phyloP scores from a whole-genome alignment of 2,113 vertebrate species.

The Suncus etruscus region DNA sequence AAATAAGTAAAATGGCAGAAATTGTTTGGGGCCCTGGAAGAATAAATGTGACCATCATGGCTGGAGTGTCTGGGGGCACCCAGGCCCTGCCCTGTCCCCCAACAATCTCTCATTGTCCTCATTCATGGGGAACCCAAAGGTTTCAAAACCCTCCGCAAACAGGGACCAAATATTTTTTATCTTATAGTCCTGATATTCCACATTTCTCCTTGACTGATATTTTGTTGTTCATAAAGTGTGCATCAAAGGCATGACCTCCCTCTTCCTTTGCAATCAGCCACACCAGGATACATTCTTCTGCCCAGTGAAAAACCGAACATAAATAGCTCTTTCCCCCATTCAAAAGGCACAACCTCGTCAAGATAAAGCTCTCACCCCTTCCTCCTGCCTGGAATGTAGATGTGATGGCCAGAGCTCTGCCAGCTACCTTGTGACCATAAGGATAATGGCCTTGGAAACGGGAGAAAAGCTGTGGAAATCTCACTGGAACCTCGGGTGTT shows the following conservation, averaged over 20 bases:
- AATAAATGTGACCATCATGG: too few species aligned
- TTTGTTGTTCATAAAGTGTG: neutral
- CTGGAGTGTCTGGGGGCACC: too few species aligned
- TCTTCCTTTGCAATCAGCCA: slow-evolving; percentile 5
- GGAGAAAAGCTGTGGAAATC: neutral
- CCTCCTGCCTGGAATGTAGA: neutral
- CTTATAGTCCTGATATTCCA: too few species aligned
- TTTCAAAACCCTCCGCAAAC: too few species aligned
- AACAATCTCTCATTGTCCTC: too few species aligned
- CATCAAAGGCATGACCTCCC: too few species aligned
- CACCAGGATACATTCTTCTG: neutral
- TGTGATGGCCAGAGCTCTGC: neutral
- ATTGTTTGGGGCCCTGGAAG: too few species aligned
- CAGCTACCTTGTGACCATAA: neutral
- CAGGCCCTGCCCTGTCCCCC: too few species aligned
- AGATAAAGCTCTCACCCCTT: neutral
- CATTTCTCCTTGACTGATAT: neutral
- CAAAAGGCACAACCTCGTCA: neutral
- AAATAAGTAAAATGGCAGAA: too few species aligned
- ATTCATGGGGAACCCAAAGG: too few species aligned
- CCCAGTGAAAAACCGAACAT: neutral
- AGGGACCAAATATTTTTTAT: too few species aligned
- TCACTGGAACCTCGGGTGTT: too few species aligned
- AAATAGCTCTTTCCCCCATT: neutral
- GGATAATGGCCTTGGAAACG: neutral